Evolutionary conservation across 2,113 vertebrate genomes (phyloP).

Genomic region (Morone saxatilis): DNA sequence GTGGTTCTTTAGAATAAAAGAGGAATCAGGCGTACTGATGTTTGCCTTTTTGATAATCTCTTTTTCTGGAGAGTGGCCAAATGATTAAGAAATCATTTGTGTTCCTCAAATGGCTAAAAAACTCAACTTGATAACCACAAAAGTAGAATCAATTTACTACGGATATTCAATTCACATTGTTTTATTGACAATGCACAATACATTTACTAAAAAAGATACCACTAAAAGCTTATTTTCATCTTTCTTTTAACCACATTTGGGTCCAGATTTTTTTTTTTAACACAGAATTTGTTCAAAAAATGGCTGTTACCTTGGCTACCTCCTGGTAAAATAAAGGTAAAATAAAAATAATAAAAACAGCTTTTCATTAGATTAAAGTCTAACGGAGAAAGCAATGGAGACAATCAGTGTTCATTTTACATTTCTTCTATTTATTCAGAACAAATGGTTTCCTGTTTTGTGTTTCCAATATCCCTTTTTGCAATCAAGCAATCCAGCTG

Average conservation of each 20-base stretch:
- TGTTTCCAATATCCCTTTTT: neutral
- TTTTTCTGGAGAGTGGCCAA: neutral
- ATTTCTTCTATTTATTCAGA: too few species aligned
- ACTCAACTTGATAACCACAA: too few species aligned
- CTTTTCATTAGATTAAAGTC: too few species aligned
- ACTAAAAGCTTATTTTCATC: neutral
- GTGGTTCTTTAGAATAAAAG: neutral
- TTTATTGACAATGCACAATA: neutral
- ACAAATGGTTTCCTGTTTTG: neutral
- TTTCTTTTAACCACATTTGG: neutral
- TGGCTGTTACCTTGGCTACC: neutral
- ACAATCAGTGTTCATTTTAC: too few species aligned
- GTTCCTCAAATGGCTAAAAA: neutral
- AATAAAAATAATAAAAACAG: too few species aligned
- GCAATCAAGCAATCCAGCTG: too few species aligned
- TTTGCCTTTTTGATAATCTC: neutral
- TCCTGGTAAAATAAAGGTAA: too few species aligned
- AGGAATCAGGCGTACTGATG: neutral
- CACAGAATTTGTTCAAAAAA: neutral
- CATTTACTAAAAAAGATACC: too few species aligned
- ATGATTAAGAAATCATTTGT: neutral
- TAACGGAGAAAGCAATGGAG: too few species aligned
- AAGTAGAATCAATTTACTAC: neutral
- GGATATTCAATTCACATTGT: too few species aligned
- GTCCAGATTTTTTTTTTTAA: neutral